phyloP scores from a whole-genome alignment of 1,140 invertebrate genomes.

The Macrocentrus cingulum region DNA sequence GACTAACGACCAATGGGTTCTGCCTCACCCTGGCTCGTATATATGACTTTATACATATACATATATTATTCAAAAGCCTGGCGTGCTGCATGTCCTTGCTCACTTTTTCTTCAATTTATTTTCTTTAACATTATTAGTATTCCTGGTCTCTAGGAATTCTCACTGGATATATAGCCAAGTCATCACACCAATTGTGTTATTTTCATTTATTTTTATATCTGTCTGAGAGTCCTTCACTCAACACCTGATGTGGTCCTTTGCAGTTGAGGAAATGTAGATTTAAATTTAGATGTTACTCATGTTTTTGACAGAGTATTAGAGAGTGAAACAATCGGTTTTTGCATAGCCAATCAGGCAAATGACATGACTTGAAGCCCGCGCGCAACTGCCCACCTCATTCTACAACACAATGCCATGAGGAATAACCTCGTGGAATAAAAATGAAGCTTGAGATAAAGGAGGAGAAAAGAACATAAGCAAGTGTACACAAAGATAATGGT shows the following conservation, averaged over 20 bases:
- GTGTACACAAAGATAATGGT: no score
- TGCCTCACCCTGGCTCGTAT: background rate
- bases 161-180: conserved; percentile 1
- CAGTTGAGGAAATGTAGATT: background rate
- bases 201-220: background rate
- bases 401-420: conserved; percentile 48
- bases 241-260: background rate
- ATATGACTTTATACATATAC: background rate
- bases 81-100: conserved; percentile 1
- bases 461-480: background rate
- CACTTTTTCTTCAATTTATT: conserved; percentile 5
- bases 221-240: background rate
- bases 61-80: no score
- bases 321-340: no score
- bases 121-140: conserved; percentile 15
- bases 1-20: conserved; percentile 9
- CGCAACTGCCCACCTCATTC: conserved; percentile 46
- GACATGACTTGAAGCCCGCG: no score
- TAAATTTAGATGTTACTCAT: no score
- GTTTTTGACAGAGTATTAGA: no score
- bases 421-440: background rate
- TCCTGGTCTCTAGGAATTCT: background rate
- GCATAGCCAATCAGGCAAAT: no score
- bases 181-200: conserved; percentile 1
- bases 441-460: background rate